Percentiles rank a stretch among this genome's conserved stretches.
phyloP scores from a whole-genome alignment of 2,888 invertebrate species.

The Eilema caniola region DNA sequence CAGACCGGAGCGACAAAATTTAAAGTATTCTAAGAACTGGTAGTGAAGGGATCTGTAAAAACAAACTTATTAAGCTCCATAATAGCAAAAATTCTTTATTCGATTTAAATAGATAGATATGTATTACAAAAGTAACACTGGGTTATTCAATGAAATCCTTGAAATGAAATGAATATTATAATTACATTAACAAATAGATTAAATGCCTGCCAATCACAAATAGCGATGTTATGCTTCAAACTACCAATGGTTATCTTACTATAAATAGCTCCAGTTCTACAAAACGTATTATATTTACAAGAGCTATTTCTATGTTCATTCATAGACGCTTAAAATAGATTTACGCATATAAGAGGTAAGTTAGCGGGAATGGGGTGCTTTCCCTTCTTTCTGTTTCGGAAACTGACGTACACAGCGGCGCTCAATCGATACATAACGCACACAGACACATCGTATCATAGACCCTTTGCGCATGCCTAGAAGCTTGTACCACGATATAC shows the following conservation, averaged over 20 bases:
- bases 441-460: conserved; percentile 65
- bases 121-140: too few species aligned
- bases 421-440: conserved; percentile 82
- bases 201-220: not conserved
- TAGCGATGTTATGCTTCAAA: not conserved
- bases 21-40: too few species aligned
- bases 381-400: conserved; percentile 68
- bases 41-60: too few species aligned
- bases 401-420: conserved; percentile 80
- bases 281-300: not conserved
- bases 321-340: conserved; percentile 70
- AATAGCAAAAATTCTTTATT: too few species aligned
- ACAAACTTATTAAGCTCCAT: too few species aligned
- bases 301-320: conserved; percentile 59
- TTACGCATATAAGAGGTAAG: conserved; percentile 65
- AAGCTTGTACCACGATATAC: conserved; percentile 71
- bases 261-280: not conserved
- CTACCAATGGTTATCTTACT: not conserved
- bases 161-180: not conserved
- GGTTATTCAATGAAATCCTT: not conserved
- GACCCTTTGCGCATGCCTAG: conserved; percentile 73
- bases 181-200: not conserved
- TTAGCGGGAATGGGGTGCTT: conserved; percentile 58
- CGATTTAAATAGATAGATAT: too few species aligned
- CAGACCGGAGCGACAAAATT: too few species aligned